phyloP scores from a whole-genome alignment of 2,113 vertebrate species.

The Paraplagusia blochii region DNA sequence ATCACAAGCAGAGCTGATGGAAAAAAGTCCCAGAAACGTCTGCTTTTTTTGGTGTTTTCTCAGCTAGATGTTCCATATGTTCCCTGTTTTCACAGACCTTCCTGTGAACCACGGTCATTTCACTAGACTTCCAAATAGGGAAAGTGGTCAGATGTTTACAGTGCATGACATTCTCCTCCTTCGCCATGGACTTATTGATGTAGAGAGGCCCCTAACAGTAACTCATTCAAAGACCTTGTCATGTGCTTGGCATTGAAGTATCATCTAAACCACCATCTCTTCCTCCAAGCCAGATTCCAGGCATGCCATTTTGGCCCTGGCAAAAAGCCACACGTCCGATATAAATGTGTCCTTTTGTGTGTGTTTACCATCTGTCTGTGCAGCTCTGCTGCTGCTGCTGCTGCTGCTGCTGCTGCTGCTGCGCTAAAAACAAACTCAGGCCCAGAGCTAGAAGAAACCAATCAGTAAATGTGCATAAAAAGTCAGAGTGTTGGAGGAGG shows the following conservation, averaged over 20 bases:
- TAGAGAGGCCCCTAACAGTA: slow-evolving; percentile 58
- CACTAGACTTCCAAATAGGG: slow-evolving; percentile 69
- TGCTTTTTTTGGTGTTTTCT: slow-evolving; percentile 59
- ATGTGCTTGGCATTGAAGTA: slow-evolving; percentile 55
- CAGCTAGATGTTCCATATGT: slow-evolving; percentile 63
- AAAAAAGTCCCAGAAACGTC: too few relatives aligned
- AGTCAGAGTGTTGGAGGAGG: slow-evolving; percentile 61
- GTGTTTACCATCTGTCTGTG: slow-evolving; percentile 34
- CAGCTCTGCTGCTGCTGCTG: slow-evolving; percentile 27
- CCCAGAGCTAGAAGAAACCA: slow-evolving; percentile 42
- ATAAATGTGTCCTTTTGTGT: slow-evolving; percentile 63
- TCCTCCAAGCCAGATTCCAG: slow-evolving; percentile 63
- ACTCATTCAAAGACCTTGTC: slow-evolving; percentile 67
- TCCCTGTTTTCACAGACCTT: slow-evolving; percentile 49
- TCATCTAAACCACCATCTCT: slow-evolving; percentile 55
- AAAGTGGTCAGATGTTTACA: slow-evolving; percentile 45
- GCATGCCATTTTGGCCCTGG: slow-evolving; percentile 67
- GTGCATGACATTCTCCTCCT: slow-evolving; percentile 22
- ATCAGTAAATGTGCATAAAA: slow-evolving; percentile 43
- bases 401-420: slow-evolving; percentile 63
- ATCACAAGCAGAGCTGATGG: slow-evolving; percentile 40
- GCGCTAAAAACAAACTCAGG: slow-evolving; percentile 55
- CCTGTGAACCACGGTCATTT: slow-evolving; percentile 46
- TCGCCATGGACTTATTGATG: slow-evolving; percentile 28
- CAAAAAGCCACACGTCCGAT: slow-evolving; percentile 45